phyloP scores from a whole-genome alignment of 2,888 invertebrate species.

The Mystacides longicornis region DNA sequence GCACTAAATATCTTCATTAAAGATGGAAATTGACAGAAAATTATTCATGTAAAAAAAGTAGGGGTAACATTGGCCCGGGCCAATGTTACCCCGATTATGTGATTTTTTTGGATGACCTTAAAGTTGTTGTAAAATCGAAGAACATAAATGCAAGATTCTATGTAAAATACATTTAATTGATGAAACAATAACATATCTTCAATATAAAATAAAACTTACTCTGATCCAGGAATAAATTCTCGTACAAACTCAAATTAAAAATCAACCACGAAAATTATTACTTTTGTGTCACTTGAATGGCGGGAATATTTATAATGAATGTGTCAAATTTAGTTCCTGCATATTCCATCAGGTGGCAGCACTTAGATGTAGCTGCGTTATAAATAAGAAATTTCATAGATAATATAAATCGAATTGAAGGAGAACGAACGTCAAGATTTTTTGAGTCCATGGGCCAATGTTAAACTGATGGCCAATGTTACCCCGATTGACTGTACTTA shows the following conservation, averaged over 20 bases:
- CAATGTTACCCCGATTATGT: not conserved
- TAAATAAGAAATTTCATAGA: not conserved
- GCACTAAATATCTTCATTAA: not conserved
- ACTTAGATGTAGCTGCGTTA: not conserved
- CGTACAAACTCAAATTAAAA: not conserved
- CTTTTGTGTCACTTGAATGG: not conserved
- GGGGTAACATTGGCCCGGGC: not conserved
- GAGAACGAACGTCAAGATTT: not conserved
- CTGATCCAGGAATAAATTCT: not conserved
- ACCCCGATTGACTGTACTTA: not conserved
- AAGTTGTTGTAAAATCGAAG: not conserved
- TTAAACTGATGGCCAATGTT: too few species aligned
- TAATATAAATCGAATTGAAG: not conserved
- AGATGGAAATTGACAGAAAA: not conserved
- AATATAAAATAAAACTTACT: not conserved
- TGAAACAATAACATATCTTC: not conserved
- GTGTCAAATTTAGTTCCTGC: not conserved
- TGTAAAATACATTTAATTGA: not conserved
- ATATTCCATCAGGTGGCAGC: not conserved
- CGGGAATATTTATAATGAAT: not conserved
- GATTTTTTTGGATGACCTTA: not conserved
- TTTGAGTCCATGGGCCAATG: not conserved
- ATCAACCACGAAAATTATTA: too few species aligned
- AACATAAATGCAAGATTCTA: not conserved
- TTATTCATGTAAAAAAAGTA: not conserved